Conservation (phyloP, 2,113 vertebrate genomes). For the Hippocampus abdominalis region DNA sequence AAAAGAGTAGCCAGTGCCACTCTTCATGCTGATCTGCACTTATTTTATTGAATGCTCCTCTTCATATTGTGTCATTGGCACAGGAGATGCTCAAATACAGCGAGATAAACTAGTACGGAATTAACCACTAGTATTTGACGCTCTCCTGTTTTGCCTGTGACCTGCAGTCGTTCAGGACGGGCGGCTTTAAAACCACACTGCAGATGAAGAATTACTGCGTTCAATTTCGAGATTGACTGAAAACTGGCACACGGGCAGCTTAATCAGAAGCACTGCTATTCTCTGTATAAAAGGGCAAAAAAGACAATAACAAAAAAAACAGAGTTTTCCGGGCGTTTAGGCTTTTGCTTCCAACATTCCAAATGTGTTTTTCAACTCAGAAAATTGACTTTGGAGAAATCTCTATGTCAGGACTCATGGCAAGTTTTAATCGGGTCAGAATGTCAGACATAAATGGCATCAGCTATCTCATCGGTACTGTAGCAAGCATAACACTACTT, state of each 20-base stretch:
- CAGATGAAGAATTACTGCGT: neutral
- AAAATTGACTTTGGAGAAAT: neutral
- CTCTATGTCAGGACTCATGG: too few species aligned
- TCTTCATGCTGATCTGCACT: neutral
- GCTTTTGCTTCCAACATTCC: neutral
- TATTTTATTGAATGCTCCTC: neutral
- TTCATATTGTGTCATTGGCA: neutral
- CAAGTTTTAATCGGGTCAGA: too few species aligned
- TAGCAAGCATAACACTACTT: neutral
- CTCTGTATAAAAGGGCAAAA: neutral
- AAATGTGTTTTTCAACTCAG: neutral
- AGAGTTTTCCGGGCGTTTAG: neutral
- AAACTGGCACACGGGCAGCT: neutral
- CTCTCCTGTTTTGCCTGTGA: neutral
- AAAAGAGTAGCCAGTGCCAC: neutral
- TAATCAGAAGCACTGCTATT: neutral
- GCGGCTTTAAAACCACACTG: neutral
- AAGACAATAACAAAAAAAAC: neutral
- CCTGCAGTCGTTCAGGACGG: neutral
- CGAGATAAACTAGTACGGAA: neutral
- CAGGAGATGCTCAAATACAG: neutral
- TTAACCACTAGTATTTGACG: neutral
- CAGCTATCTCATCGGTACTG: neutral
- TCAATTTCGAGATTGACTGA: constrained; percentile 15
- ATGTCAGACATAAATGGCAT: too few species aligned